phyloP scores from a whole-genome alignment of 92 coral and sea anemone genomes.

The Pocillopora meandrina region DNA sequence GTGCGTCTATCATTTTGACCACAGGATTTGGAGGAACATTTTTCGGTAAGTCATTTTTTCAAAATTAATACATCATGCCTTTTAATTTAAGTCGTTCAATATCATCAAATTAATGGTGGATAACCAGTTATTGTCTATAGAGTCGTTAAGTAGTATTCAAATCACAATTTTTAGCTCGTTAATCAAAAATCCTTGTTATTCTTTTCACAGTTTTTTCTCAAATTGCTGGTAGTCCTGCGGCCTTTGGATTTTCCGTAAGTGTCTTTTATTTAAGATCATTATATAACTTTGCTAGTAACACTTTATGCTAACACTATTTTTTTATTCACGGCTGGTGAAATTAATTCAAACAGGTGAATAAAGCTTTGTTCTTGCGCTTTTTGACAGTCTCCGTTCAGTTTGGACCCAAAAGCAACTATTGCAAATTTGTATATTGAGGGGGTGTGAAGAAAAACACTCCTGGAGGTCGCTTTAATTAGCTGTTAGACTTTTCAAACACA shows the following conservation, averaged over 20 bases:
- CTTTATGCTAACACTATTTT: too few relatives aligned
- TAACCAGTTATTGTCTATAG: too few relatives aligned
- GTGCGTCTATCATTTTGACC: conserved; percentile 20
- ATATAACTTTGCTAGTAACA: too few relatives aligned
- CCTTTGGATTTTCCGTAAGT: conserved; percentile 76
- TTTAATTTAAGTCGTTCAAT: neutral
- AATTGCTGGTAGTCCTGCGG: conserved; percentile 57
- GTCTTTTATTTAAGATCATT: too few relatives aligned
- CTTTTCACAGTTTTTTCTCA: conserved; percentile 41
- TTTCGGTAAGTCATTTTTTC: conserved; percentile 29
- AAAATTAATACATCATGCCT: neutral
- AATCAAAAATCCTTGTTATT: neutral
- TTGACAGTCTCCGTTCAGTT: too few relatives aligned
- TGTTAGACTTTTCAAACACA: neutral
- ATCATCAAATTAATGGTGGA: neutral
- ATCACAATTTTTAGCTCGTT: too few relatives aligned
- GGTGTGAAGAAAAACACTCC: neutral
- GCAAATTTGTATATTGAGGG: neutral
- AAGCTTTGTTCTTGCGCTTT: too few relatives aligned
- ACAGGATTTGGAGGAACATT: conserved; percentile 28
- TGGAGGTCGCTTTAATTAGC: neutral
- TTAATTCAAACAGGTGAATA: too few relatives aligned
- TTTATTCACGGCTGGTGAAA: too few relatives aligned
- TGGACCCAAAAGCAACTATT: too few relatives aligned
- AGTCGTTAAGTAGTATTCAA: neutral